phyloP scores from a whole-genome alignment of 2,113 vertebrate species.

The Etheostoma cragini region DNA sequence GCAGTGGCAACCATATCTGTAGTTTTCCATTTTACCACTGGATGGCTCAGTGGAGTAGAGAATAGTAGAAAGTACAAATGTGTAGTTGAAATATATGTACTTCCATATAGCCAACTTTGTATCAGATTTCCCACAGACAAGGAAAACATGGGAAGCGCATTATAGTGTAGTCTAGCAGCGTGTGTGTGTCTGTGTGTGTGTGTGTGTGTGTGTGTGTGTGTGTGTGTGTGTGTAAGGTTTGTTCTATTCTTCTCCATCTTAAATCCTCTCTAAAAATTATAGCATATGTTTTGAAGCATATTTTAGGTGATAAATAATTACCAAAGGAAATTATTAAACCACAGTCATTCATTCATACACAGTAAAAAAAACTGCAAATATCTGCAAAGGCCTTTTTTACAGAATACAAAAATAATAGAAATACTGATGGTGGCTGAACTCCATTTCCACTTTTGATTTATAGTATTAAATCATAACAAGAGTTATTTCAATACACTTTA shows the following conservation, averaged over 20 bases:
- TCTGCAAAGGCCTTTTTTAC: too few species aligned
- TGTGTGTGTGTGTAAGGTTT: too few species aligned
- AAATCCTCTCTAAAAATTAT: background rate
- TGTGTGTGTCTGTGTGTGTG: too few species aligned
- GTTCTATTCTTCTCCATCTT: too few species aligned
- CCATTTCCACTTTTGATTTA: background rate
- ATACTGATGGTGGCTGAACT: background rate
- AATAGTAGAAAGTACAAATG: background rate
- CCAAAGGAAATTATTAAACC: background rate
- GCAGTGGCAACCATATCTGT: background rate
- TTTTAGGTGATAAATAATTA: background rate
- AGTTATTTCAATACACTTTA: too few species aligned
- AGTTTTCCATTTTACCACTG: conserved; percentile 30
- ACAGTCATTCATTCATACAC: background rate
- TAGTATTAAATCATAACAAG: too few species aligned
- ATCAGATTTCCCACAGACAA: background rate
- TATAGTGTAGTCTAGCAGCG: background rate
- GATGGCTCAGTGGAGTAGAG: conserved; percentile 25
- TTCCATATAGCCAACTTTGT: background rate
- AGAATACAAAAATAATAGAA: too few species aligned
- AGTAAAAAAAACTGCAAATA: background rate
- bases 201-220: too few species aligned
- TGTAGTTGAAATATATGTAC: background rate
- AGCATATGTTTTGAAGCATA: background rate
- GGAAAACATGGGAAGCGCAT: background rate